A percentile compares a stretch with the other conserved stretches of the same genome.
These are phyloP conservation scores for Chorisops tibialis DNA, from an alignment of 2,888 invertebrate species.

Conservation along the genomic window DNA sequence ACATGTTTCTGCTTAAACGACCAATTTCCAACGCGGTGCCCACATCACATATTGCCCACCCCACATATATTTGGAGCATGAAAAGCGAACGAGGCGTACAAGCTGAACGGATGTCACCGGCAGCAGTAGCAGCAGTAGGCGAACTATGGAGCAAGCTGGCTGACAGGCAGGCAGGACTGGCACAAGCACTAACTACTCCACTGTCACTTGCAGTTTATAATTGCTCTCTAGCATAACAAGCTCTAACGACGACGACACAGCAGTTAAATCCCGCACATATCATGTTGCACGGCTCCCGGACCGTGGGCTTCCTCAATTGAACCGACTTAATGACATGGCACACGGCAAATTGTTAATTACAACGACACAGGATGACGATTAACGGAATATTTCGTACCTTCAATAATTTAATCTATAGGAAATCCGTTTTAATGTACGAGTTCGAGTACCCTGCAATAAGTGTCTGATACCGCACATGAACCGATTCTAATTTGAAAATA, in stretches of 20 bases:
- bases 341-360: slow-evolving; percentile 12
- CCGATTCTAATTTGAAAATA: too few species aligned
- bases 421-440: too few species aligned
- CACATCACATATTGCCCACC: not conserved
- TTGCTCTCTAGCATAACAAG: slow-evolving; percentile 1
- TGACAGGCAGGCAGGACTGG: not conserved
- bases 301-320: not conserved
- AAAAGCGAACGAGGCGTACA: not conserved
- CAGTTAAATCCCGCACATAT: not conserved
- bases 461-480: too few species aligned
- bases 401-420: not conserved
- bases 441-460: too few species aligned
- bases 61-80: not conserved
- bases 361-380: not conserved
- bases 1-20: slow-evolving; percentile 3
- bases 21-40: not conserved
- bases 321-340: not conserved
- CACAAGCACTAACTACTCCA: slow-evolving; percentile 13
- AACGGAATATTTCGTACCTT: not conserved
- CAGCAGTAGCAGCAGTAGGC: not conserved
- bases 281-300: not conserved
- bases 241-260: not conserved
- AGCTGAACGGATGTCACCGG: not conserved
- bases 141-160: not conserved
- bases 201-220: slow-evolving; percentile 15